Base-by-base conservation (phyloP, 2,113 vertebrate genomes). In the Cebus imitator region DNA sequence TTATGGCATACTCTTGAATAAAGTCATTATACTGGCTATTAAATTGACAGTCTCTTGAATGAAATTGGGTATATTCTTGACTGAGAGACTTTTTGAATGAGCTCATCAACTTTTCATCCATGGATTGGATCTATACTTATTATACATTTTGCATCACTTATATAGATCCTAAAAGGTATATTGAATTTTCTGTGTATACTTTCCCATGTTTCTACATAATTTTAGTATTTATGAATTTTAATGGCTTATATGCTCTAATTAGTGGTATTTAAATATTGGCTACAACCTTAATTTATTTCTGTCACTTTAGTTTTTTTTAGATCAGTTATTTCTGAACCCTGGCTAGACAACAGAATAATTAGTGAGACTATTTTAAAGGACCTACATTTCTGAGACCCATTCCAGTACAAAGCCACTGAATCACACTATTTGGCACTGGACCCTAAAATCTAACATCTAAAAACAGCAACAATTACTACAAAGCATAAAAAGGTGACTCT, bases 241-340 rank as follows among this genome's bases (percentile, higher is more conserved):
- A 50, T 86, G 73, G 6, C 3, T 48, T 81, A 0, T 79, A 1
- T 50, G 23, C 37, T 94, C 9, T 58, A 13, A 11, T 55, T 45
- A 89, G 3, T 52, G 21, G 52, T 97, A n/a, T 75, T 95, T 90
- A 92, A 94, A 81, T 95, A 50, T 35, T 94, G 30, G 7, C 27
- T 64, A 72, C 8, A 85, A 48, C 40, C 73, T 92, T 94, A 43
- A 87, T 75, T 97, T 97, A 58, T 68, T 94, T 94, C 37, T 66
- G 75, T 70, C 76, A 78, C 25, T 95, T 90, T 95, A 52, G 45
- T 81, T 84, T 43, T 43, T 43, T 95, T 87, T 78, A 45, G 23
- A 35, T 88, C 25, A 90, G 12, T 91, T 64, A 68, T 20, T 25
- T 87, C 50, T 90, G 16, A 89, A 40, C 21, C 21, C 55, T 93